Conservation (phyloP, 2,113 vertebrate species). For the Cromileptes altivelis region DNA sequence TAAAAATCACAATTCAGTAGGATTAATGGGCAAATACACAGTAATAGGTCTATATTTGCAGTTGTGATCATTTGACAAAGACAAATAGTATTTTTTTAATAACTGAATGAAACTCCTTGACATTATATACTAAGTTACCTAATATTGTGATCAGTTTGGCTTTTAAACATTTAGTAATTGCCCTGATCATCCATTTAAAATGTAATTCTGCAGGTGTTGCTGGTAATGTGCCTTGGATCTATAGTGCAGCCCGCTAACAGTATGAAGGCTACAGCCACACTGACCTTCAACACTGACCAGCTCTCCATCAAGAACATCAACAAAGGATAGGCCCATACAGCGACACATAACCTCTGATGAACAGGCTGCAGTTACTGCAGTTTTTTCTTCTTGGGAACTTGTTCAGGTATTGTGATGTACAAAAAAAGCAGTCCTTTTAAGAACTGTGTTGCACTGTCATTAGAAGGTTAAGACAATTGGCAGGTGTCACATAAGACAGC, state of each 20-base stretch:
- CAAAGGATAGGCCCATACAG: not conserved
- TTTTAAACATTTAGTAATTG: not conserved
- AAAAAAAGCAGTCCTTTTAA: not conserved
- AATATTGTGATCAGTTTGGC: too few relatives aligned
- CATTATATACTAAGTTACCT: too few relatives aligned
- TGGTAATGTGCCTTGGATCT: slow-evolving; percentile 59
- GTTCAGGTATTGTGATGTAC: too few relatives aligned
- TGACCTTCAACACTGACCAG: slow-evolving; percentile 74
- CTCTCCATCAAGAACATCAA: not conserved
- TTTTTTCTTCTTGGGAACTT: not conserved
- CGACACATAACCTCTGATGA: too few relatives aligned
- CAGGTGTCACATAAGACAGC: not conserved
- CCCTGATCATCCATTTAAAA: not conserved
- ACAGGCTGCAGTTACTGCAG: not conserved
- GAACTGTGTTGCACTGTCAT: not conserved
- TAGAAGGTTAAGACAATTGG: not conserved
- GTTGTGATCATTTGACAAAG: too few relatives aligned
- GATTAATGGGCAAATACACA: too few relatives aligned
- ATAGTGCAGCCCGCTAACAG: slow-evolving; percentile 89
- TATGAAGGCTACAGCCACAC: slow-evolving; percentile 87
- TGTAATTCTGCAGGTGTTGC: slow-evolving; percentile 46
- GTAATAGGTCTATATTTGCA: too few relatives aligned
- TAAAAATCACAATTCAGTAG: too few relatives aligned
- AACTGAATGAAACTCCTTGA: too few relatives aligned
- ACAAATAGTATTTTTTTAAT: too few relatives aligned